Base-by-base conservation (phyloP, 2,888 invertebrate species). In the Meloe dianella region DNA sequence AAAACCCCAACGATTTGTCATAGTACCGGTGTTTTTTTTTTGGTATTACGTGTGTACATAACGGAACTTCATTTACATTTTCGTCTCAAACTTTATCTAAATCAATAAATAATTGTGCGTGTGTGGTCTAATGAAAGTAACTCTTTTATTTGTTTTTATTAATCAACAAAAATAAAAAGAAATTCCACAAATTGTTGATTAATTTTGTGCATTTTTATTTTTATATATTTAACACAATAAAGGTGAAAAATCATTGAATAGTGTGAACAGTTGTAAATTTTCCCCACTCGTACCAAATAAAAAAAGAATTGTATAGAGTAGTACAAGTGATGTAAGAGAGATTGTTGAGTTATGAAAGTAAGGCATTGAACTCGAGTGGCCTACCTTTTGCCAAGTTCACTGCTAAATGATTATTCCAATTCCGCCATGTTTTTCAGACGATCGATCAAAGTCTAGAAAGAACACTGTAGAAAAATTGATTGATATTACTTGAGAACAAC, bases 311-410 rank as follows among this genome's bases (percentile, higher is more conserved):
- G 72, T 72, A 71, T 72, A 74, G 32, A 32, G 76, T 75, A 79
- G 80, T 79, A 80, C 78, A 80, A 81, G 80, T 82, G 82, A 82
- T 82, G 82, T 82, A 82, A 82, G 81, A 81, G 79, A 81, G 81
- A 82, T 80, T 81, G 81, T 81, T 72, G 69, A 79, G 79, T 82
- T 82, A 82, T 80, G 83, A 83, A 83, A 83, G 83, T 83, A 82
- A 81, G 83, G 81, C 83, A 81, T 80, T 81, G 82, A 83, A 82
- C 83, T 82, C 78, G 74, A 78, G 73, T 83, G 79, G 81, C 82
- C 83, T 82, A 82, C 83, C 81, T 83, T 77, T 79, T 76, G 77
- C 78, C 82, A 82, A 82, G 83, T 83, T 83, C 82, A 82, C 80
- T 82, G 81, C 78, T 79, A 78, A 76, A 69, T 70, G 67, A 38